Evolutionary conservation across 92 coral and sea anemone species (phyloP).

Genomic region (Epizoanthus scotinus): DNA sequence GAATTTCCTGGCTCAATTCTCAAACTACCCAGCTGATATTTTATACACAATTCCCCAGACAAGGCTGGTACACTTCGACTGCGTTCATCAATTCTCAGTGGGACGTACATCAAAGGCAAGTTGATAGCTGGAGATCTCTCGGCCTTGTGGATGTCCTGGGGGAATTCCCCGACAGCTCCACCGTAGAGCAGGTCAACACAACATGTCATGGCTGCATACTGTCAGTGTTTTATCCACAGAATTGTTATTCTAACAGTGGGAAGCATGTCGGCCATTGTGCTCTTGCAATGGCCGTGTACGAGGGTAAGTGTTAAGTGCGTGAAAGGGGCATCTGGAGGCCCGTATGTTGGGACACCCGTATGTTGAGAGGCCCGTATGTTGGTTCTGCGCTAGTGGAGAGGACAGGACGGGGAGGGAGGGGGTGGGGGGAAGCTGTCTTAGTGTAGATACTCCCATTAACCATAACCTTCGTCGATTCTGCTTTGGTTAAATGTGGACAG

Average conservation of each 20-base stretch:
- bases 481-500: too few relatives aligned
- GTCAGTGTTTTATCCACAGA: slow-evolving; percentile 55
- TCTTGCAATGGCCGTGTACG: slow-evolving; percentile 47
- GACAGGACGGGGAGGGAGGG: too few relatives aligned
- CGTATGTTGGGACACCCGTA: too few relatives aligned
- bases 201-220: slow-evolving; percentile 56
- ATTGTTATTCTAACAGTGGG: slow-evolving; percentile 43
- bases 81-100: slow-evolving; percentile 51
- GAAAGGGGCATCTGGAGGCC: background rate
- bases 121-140: slow-evolving; percentile 71
- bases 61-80: slow-evolving; percentile 63
- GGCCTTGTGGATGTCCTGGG: slow-evolving; percentile 39
- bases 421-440: too few relatives aligned
- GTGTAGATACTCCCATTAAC: too few relatives aligned
- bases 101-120: slow-evolving; percentile 54
- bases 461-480: too few relatives aligned
- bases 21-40: background rate
- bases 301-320: slow-evolving; percentile 44
- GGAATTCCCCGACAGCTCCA: slow-evolving; percentile 41
- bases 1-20: too few relatives aligned
- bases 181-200: slow-evolving; percentile 35
- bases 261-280: slow-evolving; percentile 49
- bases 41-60: slow-evolving; percentile 22
- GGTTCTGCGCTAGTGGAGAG: too few relatives aligned
- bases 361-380: too few relatives aligned